A percentile compares a stretch with the other conserved stretches of the same genome.
Evolutionary conservation across 2,888 invertebrate genomes (phyloP).

Genomic region (Lasioglossum villosulum): DNA sequence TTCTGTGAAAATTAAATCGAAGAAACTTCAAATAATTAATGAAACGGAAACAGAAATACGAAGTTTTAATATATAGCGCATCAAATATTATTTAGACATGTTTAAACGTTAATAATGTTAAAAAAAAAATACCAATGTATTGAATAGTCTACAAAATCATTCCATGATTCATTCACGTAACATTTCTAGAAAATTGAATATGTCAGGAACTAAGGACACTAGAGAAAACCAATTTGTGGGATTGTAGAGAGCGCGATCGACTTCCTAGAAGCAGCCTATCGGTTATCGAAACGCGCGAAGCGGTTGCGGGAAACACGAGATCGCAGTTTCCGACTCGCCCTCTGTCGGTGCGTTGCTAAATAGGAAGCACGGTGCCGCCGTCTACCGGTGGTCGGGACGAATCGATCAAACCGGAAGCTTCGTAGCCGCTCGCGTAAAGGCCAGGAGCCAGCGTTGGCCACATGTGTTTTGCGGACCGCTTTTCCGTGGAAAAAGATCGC

Average conservation of each 20-base stretch:
- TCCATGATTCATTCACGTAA: background rate
- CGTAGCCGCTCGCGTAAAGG: slow-evolving; percentile 72
- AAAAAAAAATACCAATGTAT: background rate
- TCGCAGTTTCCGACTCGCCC: background rate
- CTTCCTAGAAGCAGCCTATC: background rate
- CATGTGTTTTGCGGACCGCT: slow-evolving; percentile 77
- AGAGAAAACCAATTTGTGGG: background rate
- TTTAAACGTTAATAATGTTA: background rate
- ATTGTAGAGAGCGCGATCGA: background rate
- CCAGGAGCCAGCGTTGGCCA: slow-evolving; percentile 78
- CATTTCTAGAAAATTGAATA: background rate
- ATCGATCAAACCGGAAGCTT: slow-evolving; percentile 76
- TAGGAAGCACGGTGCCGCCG: slow-evolving; percentile 48
- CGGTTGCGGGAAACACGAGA: background rate
- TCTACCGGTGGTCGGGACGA: slow-evolving; percentile 25
- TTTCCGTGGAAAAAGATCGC: slow-evolving; percentile 70
- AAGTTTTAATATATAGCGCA: too few relatives aligned
- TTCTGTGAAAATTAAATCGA: background rate
- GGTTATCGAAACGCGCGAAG: background rate
- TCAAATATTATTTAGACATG: too few relatives aligned
- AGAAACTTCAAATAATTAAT: too few relatives aligned
- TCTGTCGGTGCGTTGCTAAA: background rate
- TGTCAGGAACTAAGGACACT: background rate
- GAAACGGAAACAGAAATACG: too few relatives aligned
- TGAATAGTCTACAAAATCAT: background rate